Evolutionary conservation across 2,113 vertebrate genomes (phyloP), one percentile per base, ranked within the genome.

Genomic region (Carassius gibelio): DNA sequence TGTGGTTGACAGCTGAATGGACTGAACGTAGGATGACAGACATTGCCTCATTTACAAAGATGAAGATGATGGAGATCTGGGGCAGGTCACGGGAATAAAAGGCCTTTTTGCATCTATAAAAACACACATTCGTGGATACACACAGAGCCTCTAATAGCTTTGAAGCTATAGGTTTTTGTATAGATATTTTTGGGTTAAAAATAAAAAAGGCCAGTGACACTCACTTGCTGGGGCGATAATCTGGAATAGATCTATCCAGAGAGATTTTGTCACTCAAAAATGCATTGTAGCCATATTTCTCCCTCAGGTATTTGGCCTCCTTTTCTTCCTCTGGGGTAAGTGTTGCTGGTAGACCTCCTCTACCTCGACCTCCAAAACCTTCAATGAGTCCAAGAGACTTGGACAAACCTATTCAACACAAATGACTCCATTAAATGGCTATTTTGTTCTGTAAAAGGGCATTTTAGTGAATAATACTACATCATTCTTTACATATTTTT

Each of bases 241-340:
- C 98, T 1, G 98, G 98, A 88, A 99, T 97, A 92, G 94, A 96
- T n/a, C 98, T 95, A 84, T 99, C 98, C 96, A 99, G 94, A 78
- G 98, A 99, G 87, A 99, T 97, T 85, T 96, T 96, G 92, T 99
- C 97, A 84, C 98, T 99, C 92, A 99, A 97, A 94, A 97, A 99
- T 88, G 98, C 96, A 88, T 99, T 98, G 94, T 99, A 99, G 92
- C 98, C 98, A 0, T 99, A 99, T 86, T 97, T 99, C 87, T 99
- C 97, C 23, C 95, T 96, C 15, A 97, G 94, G 23, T 95, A 93
- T 91, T 96, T 98, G 19, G 97, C 97, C 8, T 97, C 96, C 74
- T 95, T 96, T 91, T 97, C 96, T 92, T 99, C 98, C 0, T 93
- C 94, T 0, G 96, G 96, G 17, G 94, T 94, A 86, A 99, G 94